A percentile compares a stretch with the other conserved stretches of the same genome.
phyloP scores from a whole-genome alignment of 2,888 invertebrate species.

The Ormyrus pomaceus region DNA sequence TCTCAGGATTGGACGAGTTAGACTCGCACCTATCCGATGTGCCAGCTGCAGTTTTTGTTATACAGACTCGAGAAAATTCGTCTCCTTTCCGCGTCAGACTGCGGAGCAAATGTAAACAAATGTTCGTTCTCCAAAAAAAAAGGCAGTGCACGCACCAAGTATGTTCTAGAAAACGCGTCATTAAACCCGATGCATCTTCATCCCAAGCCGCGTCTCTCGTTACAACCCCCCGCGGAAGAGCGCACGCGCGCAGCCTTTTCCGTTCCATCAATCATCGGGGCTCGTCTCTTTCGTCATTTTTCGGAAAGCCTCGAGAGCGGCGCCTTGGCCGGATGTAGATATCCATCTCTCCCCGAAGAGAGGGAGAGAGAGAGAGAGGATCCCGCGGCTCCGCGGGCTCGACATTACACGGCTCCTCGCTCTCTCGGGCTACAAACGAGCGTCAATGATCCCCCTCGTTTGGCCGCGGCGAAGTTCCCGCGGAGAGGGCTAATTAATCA shows the following conservation, averaged over 20 bases:
- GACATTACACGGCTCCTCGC: neutral
- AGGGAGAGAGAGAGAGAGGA: slow-evolving; percentile 23
- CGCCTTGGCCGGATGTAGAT: slow-evolving; percentile 69
- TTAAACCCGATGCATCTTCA: neutral
- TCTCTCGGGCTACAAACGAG: slow-evolving; percentile 12
- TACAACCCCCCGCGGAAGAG: neutral
- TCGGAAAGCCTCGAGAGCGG: slow-evolving; percentile 60
- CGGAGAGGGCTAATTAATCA: slow-evolving; percentile 43
- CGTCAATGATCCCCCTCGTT: slow-evolving; percentile 23
- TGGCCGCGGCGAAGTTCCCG: neutral
- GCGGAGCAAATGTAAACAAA: too few relatives aligned
- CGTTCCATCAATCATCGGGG: slow-evolving; percentile 17
- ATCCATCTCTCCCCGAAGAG: slow-evolving; percentile 55
- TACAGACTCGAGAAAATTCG: too few relatives aligned
- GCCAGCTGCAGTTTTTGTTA: too few relatives aligned
- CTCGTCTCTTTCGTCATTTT: slow-evolving; percentile 51
- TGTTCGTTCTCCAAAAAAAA: too few relatives aligned
- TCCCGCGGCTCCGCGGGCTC: slow-evolving; percentile 13
- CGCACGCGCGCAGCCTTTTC: neutral
- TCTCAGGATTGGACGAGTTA: neutral
- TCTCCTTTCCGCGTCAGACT: too few relatives aligned
- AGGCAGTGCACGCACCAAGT: too few relatives aligned
- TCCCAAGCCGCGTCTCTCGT: neutral
- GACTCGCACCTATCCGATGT: too few relatives aligned
- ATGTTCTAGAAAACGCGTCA: neutral